phyloP scores from a whole-genome alignment of 2,113 vertebrate species.

The Plestiodon gilberti region DNA sequence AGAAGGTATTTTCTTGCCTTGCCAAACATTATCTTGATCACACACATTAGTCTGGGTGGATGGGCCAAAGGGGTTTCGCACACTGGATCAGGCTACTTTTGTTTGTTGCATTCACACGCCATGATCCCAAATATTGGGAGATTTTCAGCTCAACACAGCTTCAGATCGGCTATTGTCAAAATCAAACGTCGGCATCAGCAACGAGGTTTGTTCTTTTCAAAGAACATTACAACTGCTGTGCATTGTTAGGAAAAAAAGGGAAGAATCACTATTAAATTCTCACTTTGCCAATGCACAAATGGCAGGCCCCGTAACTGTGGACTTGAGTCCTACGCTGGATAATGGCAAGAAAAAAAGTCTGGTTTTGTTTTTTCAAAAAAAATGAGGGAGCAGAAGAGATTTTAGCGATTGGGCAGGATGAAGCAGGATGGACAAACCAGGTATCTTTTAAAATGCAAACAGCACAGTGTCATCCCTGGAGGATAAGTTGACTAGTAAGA shows the following conservation, averaged over 20 bases:
- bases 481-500: background rate
- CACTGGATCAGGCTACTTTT: background rate
- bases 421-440: too few species aligned
- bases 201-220: background rate
- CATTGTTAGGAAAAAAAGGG: background rate
- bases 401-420: too few species aligned
- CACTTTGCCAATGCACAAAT: background rate
- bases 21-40: slow-evolving; percentile 2
- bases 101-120: background rate
- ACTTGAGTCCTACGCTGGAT: background rate
- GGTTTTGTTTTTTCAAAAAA: background rate
- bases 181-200: background rate
- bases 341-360: background rate
- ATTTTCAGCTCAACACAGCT: slow-evolving; percentile 1
- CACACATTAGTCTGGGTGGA: background rate
- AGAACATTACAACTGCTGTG: background rate
- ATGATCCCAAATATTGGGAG: fast-evolving
- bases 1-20: background rate
- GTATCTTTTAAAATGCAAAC: slow-evolving; percentile 5
- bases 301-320: background rate
- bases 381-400: background rate
- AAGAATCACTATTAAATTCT: background rate
- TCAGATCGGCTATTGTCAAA: background rate
- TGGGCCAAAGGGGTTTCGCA: background rate
- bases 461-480: background rate